phyloP scores from a whole-genome alignment of 2,113 vertebrate genomes.

The Burhinus oedicnemus region DNA sequence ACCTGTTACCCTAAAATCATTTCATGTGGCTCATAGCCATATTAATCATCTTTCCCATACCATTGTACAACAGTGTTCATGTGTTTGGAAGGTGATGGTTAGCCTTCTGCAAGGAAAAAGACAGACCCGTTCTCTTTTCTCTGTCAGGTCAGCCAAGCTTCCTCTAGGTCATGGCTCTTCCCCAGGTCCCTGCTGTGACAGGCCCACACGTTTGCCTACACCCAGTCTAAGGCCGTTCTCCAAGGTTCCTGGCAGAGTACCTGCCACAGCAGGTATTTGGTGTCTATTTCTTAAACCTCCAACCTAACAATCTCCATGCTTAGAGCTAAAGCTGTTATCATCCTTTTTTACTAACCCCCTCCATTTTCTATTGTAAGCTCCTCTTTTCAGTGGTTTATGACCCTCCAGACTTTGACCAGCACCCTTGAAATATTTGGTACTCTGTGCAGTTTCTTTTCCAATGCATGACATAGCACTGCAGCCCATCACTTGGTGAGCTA shows the following conservation, averaged over 20 bases:
- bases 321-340: not conserved
- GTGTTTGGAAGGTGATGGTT: not conserved
- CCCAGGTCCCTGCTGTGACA: not conserved
- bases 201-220: not conserved
- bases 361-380: not conserved
- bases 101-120: not conserved
- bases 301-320: not conserved
- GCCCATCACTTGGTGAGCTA: not conserved
- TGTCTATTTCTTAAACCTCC: not conserved
- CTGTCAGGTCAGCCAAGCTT: not conserved
- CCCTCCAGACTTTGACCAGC: not conserved
- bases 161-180: not conserved
- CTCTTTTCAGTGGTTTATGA: not conserved
- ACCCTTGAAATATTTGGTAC: not conserved
- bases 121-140: not conserved
- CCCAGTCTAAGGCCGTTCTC: not conserved
- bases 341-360: not conserved
- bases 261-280: not conserved
- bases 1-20: not conserved
- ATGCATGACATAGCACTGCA: not conserved
- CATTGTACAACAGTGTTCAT: not conserved
- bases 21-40: not conserved
- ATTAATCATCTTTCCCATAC: not conserved
- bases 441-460: not conserved
- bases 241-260: not conserved